Conservation (phyloP, 1,140 invertebrate genomes). For the Achroia grisella region DNA sequence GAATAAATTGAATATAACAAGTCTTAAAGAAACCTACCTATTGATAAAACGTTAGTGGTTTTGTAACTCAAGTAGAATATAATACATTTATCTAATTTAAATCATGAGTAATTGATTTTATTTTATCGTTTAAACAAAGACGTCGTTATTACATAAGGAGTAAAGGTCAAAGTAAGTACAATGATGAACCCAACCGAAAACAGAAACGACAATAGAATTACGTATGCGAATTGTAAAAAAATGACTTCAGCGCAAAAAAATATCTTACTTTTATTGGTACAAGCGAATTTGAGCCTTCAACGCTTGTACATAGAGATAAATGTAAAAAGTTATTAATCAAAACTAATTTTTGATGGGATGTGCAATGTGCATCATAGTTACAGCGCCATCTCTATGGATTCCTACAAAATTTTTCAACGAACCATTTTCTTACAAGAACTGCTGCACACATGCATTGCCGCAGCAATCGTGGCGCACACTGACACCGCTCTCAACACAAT, state of each 20-base stretch:
- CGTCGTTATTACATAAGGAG: slow-evolving; percentile 4
- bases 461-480: slow-evolving; percentile 22
- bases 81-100: no score
- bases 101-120: no score
- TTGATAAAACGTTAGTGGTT: no score
- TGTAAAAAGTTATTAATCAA: slow-evolving; percentile 8
- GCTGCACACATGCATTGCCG: slow-evolving; percentile 26
- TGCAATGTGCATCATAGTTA: slow-evolving; percentile 43
- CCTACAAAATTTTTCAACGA: slow-evolving; percentile 65
- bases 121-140: no score
- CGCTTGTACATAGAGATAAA: slow-evolving; percentile 2
- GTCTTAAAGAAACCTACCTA: no score
- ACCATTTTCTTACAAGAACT: slow-evolving; percentile 71
- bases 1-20: no score
- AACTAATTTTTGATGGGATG: slow-evolving; percentile 51
- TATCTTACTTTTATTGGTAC: background rate
- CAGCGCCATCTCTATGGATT: slow-evolving; percentile 67
- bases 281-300: slow-evolving; percentile 7
- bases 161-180: slow-evolving; percentile 3
- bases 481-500: slow-evolving; percentile 43
- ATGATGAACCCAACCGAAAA: no score
- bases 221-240: background rate
- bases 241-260: slow-evolving; percentile 4
- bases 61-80: no score
- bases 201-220: no score